phyloP scores from a whole-genome alignment of 2,797 vertebrate species.

The Danio jaintianensis region DNA sequence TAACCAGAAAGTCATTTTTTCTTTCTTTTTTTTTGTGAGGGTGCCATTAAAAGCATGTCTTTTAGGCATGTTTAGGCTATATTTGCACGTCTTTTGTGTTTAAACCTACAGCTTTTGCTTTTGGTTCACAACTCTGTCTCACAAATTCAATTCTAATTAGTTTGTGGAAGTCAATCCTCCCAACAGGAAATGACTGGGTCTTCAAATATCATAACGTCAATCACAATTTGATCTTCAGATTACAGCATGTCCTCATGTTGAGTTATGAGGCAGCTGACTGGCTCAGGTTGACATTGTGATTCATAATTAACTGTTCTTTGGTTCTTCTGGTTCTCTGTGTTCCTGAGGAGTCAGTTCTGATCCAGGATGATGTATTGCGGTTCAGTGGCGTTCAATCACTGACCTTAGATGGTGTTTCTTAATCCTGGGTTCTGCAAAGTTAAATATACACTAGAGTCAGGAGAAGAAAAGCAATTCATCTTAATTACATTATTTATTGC shows the following conservation, averaged over 20 bases:
- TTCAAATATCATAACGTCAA: conserved; percentile 34
- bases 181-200: conserved; percentile 41
- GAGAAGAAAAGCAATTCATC: conserved; percentile 25
- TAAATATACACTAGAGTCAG: conserved; percentile 23
- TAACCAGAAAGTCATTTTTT: conserved; percentile 7
- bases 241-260: conserved; percentile 42
- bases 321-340: conserved; percentile 56
- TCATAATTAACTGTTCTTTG: conserved; percentile 51
- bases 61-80: conserved; percentile 8
- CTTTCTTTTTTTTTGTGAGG: conserved; percentile 14
- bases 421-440: conserved; percentile 78
- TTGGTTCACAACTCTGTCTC: conserved; percentile 10
- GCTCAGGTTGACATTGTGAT: conserved; percentile 22
- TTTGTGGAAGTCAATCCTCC: conserved; percentile 37
- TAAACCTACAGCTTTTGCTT: conserved; percentile 20
- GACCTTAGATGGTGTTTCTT: conserved; percentile 82
- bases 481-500: conserved; percentile 33
- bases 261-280: conserved; percentile 44
- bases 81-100: conserved; percentile 13
- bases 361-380: conserved; percentile 51
- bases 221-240: conserved; percentile 43
- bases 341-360: conserved; percentile 56
- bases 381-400: conserved; percentile 78
- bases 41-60: conserved; percentile 47
- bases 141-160: conserved; percentile 45